Conservation (phyloP, 2,888 invertebrate genomes). For the Aleiodes testaceus region DNA sequence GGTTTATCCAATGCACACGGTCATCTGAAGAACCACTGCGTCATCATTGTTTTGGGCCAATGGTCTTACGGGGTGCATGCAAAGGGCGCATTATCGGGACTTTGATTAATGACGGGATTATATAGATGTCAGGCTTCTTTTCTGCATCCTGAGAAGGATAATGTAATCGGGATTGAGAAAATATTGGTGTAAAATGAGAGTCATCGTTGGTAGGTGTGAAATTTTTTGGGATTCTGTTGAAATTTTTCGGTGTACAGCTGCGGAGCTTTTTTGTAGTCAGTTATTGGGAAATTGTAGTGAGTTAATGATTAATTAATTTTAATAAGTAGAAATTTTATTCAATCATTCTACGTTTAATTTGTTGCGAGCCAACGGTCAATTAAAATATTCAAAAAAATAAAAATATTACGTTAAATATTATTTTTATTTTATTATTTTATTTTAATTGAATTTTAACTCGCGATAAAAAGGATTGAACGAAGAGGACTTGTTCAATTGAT, state of each 20-base stretch:
- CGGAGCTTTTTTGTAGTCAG: too few species aligned
- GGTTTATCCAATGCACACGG: slow-evolving; percentile 37
- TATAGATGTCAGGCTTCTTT: slow-evolving; percentile 42
- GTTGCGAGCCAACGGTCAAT: too few species aligned
- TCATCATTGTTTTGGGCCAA: slow-evolving; percentile 44
- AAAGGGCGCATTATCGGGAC: slow-evolving; percentile 47
- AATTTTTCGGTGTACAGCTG: too few species aligned
- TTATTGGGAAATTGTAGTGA: too few species aligned
- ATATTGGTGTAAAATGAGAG: slow-evolving; percentile 32
- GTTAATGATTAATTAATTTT: not conserved
- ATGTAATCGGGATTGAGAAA: slow-evolving; percentile 32
- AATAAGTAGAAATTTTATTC: too few species aligned
- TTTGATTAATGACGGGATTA: slow-evolving; percentile 53
- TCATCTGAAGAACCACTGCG: slow-evolving; percentile 50
- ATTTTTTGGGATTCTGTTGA: not conserved
- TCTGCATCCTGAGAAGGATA: slow-evolving; percentile 41
- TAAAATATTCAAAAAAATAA: too few species aligned
- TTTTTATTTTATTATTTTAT: too few species aligned
- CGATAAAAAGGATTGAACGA: too few species aligned
- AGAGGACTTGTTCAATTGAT: too few species aligned
- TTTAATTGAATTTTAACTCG: too few species aligned
- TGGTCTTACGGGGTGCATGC: not conserved
- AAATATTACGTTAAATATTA: too few species aligned
- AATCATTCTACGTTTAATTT: not conserved
- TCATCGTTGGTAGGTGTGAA: slow-evolving; percentile 23